phyloP scores from a whole-genome alignment of 2,113 vertebrate species.

The Rhynchopsitta pachyrhyncha region DNA sequence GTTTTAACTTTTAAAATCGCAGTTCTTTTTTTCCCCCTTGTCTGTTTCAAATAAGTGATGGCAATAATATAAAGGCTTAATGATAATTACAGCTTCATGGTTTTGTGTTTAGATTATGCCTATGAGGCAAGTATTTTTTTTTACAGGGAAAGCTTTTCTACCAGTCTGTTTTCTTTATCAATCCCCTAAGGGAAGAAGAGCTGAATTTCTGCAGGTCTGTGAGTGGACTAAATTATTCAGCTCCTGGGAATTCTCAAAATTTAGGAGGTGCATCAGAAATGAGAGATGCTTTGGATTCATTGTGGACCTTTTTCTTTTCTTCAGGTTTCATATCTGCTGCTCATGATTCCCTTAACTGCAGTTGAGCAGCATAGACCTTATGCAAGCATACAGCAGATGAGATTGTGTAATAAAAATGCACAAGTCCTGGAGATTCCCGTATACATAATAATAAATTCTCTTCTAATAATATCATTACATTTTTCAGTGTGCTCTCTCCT shows the following conservation, averaged over 20 bases:
- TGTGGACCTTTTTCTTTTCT: neutral
- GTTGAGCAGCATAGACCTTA: neutral
- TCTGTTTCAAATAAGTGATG: neutral
- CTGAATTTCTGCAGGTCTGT: neutral
- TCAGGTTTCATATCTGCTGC: neutral
- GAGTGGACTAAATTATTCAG: neutral
- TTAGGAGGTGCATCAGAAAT: neutral
- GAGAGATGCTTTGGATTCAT: neutral
- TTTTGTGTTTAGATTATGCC: neutral
- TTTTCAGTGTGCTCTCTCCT: neutral
- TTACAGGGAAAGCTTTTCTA: neutral
- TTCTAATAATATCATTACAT: neutral
- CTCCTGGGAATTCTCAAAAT: neutral
- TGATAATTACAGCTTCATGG: neutral
- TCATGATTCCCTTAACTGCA: neutral
- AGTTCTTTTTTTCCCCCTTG: neutral
- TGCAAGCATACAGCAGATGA: neutral
- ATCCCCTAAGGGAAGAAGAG: neutral
- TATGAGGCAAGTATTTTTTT: too few species aligned
- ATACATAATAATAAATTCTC: neutral
- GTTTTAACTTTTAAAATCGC: neutral
- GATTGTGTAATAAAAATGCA: neutral
- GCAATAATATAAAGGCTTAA: neutral
- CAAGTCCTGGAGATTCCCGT: neutral
- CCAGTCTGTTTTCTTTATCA: neutral